Evolutionary conservation across 2,113 vertebrate species (phyloP), one percentile per base, ranked within the genome.

Genomic region (Chloebia gouldiae): DNA sequence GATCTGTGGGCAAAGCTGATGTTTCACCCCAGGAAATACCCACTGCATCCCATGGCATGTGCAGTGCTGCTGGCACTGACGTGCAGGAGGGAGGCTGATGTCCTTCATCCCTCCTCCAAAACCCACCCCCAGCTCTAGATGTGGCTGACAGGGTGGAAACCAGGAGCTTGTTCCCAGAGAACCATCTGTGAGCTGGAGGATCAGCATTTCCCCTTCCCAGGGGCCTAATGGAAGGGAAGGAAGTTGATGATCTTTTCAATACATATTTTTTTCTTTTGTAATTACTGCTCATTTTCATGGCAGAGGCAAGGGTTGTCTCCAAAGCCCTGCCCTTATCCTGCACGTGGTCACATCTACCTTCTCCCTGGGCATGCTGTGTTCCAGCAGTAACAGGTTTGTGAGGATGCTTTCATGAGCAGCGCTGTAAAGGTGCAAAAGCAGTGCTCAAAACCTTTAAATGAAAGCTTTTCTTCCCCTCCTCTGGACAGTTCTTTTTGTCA

Each of bases 161-260:
- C 27, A 25, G 60, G 81, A 81, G 77, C 20, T 76, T 2, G 10
- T 86, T 91, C 84, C 49, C 42, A 80, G 39, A 88, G 50, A 72
- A 54, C 64, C 93, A 87, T 92, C 93, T 79, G 84, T 68, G 87
- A 89, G 90, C 84, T 81, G 49, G 78, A 78, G 40, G 87, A 90
- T 91, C 73, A 85, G 65, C 61, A 21, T 78, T 95, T 94, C 90
- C 64, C 44, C 25, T 70, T 80, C 81, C 65, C 2, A 9, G 37
- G 42, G 86, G 39, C 59, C 71, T 70, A 54, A 8, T 11, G 39
- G 65, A 71, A 47, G 1, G 49, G 18, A 35, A 35, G 20, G 56
- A 81, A 50, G 33, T 21, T 50, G 54, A 6, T 57, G 18, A 11
- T 53, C 27, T 49, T 60, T 19, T 4, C 3, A 20, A 45, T n/a